Evolutionary conservation across 1,140 invertebrate species (phyloP).

Genomic region (Daktulosphaira vitifoliae): DNA sequence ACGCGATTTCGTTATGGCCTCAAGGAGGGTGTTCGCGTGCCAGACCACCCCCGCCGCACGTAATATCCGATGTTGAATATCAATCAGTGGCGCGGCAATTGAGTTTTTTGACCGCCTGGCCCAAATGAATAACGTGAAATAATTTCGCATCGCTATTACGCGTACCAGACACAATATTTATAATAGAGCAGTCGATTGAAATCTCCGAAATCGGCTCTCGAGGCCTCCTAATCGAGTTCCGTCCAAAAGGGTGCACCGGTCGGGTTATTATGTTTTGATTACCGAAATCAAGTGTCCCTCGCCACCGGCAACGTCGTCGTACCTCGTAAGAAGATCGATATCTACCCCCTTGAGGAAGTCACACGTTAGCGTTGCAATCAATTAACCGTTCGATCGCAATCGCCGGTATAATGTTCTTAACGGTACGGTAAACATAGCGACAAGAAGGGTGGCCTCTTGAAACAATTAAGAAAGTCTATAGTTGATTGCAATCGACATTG

Average conservation of each 20-base stretch:
- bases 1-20: no score
- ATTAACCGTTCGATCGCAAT: constrained; percentile 29
- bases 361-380: constrained; percentile 8
- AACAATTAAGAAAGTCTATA: constrained; percentile 29
- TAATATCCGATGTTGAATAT: no score
- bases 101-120: no score
- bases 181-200: neutral
- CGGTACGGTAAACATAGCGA: constrained; percentile 3
- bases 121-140: no score
- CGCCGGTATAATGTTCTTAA: constrained; percentile 3
- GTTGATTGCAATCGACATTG: neutral
- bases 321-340: constrained; percentile 19
- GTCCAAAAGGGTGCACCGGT: neutral
- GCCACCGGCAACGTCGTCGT: no score
- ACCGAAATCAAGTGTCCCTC: constrained; percentile 23
- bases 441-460: neutral
- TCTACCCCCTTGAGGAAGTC: constrained; percentile 26
- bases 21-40: no score
- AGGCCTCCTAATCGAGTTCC: neutral
- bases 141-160: no score
- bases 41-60: no score
- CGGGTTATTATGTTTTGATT: constrained; percentile 9
- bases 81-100: no score
- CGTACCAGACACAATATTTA: no score
- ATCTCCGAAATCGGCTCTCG: constrained; percentile 2